phyloP scores from a whole-genome alignment of 1,140 invertebrate genomes.

The Amyelois transitella region DNA sequence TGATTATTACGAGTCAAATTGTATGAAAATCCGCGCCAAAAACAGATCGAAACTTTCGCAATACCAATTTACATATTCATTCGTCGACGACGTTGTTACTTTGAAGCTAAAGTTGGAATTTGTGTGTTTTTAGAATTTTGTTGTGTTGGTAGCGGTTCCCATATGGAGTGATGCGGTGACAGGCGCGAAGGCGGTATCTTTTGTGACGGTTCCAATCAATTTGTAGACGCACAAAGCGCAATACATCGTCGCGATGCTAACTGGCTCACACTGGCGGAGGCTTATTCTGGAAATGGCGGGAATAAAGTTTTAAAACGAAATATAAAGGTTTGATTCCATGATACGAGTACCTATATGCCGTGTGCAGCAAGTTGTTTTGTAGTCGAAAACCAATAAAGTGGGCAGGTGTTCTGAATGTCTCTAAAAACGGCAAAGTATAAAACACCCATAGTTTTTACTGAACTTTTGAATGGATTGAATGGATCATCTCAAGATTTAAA shows the following conservation, averaged over 20 bases:
- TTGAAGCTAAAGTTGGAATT: neutral
- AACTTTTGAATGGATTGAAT: too few relatives aligned
- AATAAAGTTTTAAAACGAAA: too few relatives aligned
- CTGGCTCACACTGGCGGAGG: constrained; percentile 29
- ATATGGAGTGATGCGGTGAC: constrained; percentile 49
- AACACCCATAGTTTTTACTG: too few relatives aligned
- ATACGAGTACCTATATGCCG: too few relatives aligned
- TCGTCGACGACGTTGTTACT: neutral
- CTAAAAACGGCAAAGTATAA: too few relatives aligned
- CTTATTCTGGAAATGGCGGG: constrained; percentile 21
- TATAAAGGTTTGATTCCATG: too few relatives aligned
- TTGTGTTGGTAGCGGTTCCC: constrained; percentile 16
- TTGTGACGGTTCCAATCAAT: constrained; percentile 51
- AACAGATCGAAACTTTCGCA: neutral
- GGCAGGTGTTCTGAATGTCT: too few relatives aligned
- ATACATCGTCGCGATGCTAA: constrained; percentile 38
- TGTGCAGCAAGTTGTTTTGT: too few relatives aligned
- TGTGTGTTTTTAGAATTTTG: neutral
- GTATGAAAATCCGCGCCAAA: neutral
- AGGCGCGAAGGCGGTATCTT: constrained; percentile 34
- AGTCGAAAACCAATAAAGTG: too few relatives aligned
- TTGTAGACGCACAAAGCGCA: constrained; percentile 50
- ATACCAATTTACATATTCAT: neutral
- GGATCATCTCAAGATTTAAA: too few relatives aligned
- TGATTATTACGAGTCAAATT: neutral